Percentiles rank a stretch among this genome's conserved stretches.
Evolutionary conservation across 1,140 invertebrate species (phyloP).

Genomic region (Dinothrombium tinctorium): DNA sequence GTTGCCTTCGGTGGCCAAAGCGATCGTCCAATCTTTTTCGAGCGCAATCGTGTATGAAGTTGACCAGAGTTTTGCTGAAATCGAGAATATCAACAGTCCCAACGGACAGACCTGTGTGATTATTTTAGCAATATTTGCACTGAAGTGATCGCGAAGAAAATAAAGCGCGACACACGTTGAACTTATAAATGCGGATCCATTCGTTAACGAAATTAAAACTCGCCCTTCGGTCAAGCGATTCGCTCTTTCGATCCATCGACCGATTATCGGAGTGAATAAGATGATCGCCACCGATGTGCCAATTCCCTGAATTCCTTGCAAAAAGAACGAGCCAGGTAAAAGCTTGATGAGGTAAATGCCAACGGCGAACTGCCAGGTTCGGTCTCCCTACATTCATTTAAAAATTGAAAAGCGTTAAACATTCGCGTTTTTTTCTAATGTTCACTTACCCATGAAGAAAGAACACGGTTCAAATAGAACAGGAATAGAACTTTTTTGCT

Average conservation of each 20-base stretch:
- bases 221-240: not conserved
- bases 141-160: not conserved
- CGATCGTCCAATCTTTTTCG: too few species aligned
- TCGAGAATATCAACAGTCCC: too few species aligned
- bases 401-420: too few species aligned
- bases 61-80: too few species aligned
- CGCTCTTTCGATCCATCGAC: conserved; percentile 2
- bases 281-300: conserved; percentile 15
- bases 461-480: not conserved
- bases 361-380: conserved; percentile 32
- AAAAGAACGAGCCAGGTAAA: conserved; percentile 18
- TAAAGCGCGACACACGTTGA: not conserved
- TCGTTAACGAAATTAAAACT: not conserved
- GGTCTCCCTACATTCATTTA: conserved; percentile 28
- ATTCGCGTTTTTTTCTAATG: too few species aligned
- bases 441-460: conserved; percentile 1
- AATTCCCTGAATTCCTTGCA: conserved; percentile 29
- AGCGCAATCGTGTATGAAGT: too few species aligned
- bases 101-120: too few species aligned
- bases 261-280: not conserved
- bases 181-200: not conserved
- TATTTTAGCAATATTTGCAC: too few species aligned
- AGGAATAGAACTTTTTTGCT: too few species aligned
- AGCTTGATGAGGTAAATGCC: conserved; percentile 27
- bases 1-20: too few species aligned